These are phyloP conservation scores for Clytia hemisphaerica DNA, from an alignment of 30 jellyfish, hydroid and myxozoan species.

Conservation along the genomic window DNA sequence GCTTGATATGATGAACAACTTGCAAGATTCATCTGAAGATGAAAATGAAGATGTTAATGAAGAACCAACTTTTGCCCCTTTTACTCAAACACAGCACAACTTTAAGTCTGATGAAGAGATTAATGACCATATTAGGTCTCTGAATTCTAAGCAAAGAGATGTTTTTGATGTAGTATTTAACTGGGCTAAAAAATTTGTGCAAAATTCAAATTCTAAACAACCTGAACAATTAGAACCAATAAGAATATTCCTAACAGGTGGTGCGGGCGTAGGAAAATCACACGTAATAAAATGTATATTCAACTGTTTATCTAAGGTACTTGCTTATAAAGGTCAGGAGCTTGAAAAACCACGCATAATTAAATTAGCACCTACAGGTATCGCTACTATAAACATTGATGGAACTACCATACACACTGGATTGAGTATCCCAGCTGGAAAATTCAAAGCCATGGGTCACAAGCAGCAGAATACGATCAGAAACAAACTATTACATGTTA, in stretches of 20 bases:
- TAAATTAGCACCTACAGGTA: constrained; percentile 26
- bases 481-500: background rate
- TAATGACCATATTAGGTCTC: background rate
- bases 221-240: constrained; percentile 11
- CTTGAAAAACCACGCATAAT: constrained; percentile 14
- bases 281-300: constrained; percentile 5
- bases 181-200: background rate
- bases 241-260: constrained; percentile 17
- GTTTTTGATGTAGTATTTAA: background rate
- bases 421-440: constrained; percentile 16
- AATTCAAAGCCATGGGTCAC: background rate
- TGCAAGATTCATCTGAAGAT: background rate
- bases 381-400: constrained; percentile 18
- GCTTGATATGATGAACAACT: background rate
- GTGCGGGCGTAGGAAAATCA: constrained; percentile 28
- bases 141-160: background rate
- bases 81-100: background rate
- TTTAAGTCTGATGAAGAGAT: background rate
- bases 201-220: constrained; percentile 6
- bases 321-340: background rate
- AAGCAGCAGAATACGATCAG: background rate
- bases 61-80: background rate
- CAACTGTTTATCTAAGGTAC: constrained; percentile 9
- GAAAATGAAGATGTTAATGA: background rate
- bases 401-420: constrained; percentile 32